Conservation (phyloP, 2,797 vertebrate genomes). For the Mormyrus proboscirostris region DNA sequence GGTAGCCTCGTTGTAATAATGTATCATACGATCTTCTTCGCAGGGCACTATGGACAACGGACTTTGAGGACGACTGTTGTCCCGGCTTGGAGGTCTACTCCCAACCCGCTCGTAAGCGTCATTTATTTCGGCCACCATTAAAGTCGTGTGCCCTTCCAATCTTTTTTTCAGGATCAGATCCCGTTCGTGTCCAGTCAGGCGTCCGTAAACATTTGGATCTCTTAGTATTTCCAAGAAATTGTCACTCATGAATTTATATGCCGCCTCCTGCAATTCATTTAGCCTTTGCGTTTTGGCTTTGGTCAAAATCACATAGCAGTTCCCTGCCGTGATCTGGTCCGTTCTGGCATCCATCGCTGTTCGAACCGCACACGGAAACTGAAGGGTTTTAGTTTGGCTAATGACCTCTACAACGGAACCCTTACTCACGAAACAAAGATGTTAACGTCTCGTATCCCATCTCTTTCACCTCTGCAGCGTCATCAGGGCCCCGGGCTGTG, state of each 20-base stretch:
- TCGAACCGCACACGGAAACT: conserved; percentile 81
- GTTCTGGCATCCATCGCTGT: conserved; percentile 83
- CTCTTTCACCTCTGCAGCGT: conserved; percentile 85
- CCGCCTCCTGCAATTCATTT: conserved; percentile 79
- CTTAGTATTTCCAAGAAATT: conserved; percentile 86
- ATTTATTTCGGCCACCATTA: conserved; percentile 81
- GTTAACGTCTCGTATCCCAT: conserved; percentile 78
- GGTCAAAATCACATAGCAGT: conserved; percentile 85
- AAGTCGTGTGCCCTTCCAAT: conserved; percentile 70
- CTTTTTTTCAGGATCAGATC: conserved; percentile 85
- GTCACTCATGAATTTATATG: conserved; percentile 91
- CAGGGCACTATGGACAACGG: conserved; percentile 70
- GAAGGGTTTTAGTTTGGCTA: conserved; percentile 71
- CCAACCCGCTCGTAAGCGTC: conserved; percentile 78
- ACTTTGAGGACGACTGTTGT: conserved; percentile 82
- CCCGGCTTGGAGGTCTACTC: conserved; percentile 79
- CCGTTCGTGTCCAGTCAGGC: conserved; percentile 79
- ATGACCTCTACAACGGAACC: conserved; percentile 89
- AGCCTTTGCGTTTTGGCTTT: conserved; percentile 89
- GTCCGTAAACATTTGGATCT: conserved; percentile 81
- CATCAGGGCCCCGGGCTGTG: conserved; percentile 84
- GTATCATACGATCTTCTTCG: conserved; percentile 77
- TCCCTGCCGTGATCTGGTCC: conserved; percentile 73
- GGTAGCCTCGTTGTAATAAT: conserved; percentile 64
- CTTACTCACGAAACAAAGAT: conserved; percentile 81